A percentile compares a stretch with the other conserved stretches of the same genome.
phyloP scores from a whole-genome alignment of 2,797 vertebrate genomes.

The Pogoniulus pusillus region DNA sequence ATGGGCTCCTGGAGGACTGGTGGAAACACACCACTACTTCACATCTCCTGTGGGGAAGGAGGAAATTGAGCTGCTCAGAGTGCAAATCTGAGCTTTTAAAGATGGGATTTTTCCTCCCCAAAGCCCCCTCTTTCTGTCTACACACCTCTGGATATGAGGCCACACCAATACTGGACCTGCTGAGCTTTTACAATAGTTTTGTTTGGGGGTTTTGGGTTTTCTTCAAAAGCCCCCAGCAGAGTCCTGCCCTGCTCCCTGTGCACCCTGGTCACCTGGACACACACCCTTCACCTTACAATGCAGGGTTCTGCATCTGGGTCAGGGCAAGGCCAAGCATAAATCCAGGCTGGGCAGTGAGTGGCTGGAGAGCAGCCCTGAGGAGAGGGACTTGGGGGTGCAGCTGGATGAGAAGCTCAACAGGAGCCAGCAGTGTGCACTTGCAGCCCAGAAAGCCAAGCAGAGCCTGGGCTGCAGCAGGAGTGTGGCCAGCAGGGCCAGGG shows the following conservation, averaged over 20 bases:
- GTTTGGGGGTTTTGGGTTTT: too few relatives aligned
- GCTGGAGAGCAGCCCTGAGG: too few relatives aligned
- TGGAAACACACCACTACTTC: rapidly evolving
- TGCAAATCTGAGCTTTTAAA: background rate
- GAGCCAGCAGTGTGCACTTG: too few relatives aligned
- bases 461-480: too few relatives aligned
- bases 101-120: rapidly evolving
- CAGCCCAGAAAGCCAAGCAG: too few relatives aligned
- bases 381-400: too few relatives aligned
- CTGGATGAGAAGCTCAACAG: too few relatives aligned
- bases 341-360: too few relatives aligned
- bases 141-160: rapidly evolving
- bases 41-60: rapidly evolving
- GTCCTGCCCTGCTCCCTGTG: background rate
- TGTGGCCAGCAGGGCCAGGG: too few relatives aligned
- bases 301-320: too few relatives aligned
- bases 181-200: background rate
- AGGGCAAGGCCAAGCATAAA: too few relatives aligned
- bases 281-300: background rate
- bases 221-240: background rate
- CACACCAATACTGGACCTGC: background rate
- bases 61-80: rapidly evolving
- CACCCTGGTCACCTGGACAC: rapidly evolving
- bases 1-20: background rate
- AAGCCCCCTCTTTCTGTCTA: background rate